These are phyloP conservation scores for Tetheella fluctuosa DNA, from an alignment of 2,888 invertebrate species.

Conservation along the genomic window DNA sequence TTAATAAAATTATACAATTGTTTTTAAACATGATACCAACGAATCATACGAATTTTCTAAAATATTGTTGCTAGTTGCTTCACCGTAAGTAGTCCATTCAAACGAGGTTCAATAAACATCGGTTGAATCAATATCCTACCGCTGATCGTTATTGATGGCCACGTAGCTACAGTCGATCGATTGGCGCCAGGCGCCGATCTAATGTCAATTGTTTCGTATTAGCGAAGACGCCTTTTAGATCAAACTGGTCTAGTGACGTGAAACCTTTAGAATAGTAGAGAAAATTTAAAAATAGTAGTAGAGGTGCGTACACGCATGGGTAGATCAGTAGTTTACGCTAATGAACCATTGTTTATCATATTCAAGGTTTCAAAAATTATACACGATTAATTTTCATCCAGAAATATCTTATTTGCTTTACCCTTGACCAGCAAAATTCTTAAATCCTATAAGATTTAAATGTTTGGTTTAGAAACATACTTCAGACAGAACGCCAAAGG, in stretches of 20 bases:
- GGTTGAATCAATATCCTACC: background rate
- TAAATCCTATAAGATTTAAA: background rate
- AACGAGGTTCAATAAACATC: slow-evolving; percentile 4
- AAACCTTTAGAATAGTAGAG: background rate
- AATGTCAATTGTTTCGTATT: background rate
- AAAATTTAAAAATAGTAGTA: too few species aligned
- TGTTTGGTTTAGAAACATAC: too few species aligned
- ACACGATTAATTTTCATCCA: background rate
- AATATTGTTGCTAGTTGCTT: background rate
- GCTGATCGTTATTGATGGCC: background rate
- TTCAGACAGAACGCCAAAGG: background rate
- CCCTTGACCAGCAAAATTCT: background rate
- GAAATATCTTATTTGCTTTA: background rate
- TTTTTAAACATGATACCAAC: background rate
- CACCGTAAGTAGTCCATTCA: background rate
- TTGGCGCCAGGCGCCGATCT: background rate
- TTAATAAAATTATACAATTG: too few species aligned
- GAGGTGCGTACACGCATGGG: background rate
- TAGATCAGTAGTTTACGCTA: background rate
- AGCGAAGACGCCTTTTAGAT: background rate
- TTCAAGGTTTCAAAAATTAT: background rate
- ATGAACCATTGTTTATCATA: background rate
- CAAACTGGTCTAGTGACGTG: background rate
- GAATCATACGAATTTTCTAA: background rate
- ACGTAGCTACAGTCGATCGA: background rate